Conservation (phyloP, 2,888 invertebrate genomes). For the Anaspis maculata region DNA sequence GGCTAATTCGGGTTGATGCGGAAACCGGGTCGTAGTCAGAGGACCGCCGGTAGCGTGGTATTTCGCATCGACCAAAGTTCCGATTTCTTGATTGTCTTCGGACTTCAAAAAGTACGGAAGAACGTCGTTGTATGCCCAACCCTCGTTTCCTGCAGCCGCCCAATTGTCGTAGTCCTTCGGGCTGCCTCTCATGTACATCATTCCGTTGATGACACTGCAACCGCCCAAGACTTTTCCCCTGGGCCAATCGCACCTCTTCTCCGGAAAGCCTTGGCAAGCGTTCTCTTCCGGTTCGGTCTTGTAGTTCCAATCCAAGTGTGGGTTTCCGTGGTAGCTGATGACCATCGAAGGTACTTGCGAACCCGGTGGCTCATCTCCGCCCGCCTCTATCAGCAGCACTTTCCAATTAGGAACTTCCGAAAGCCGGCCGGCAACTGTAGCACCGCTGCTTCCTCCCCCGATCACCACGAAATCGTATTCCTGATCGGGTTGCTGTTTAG, state of each 20-base stretch:
- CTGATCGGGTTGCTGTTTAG: constrained; percentile 41
- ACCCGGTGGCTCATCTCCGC: constrained; percentile 60
- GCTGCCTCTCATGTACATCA: constrained; percentile 77
- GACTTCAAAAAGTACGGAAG: constrained; percentile 63
- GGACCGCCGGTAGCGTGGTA: constrained; percentile 57
- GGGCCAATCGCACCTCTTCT: constrained; percentile 56
- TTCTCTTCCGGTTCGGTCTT: constrained; percentile 54
- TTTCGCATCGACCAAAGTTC: constrained; percentile 48
- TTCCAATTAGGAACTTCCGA: constrained; percentile 59
- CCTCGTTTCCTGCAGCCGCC: constrained; percentile 61
- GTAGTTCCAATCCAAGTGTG: constrained; percentile 61
- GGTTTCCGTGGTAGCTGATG: constrained; percentile 52
- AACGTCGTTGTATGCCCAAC: constrained; percentile 74
- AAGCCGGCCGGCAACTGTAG: constrained; percentile 56
- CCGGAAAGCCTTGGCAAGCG: constrained; percentile 50
- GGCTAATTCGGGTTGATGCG: constrained; percentile 53
- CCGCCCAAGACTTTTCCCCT: constrained; percentile 66
- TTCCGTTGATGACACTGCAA: constrained; percentile 65
- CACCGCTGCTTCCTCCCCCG: constrained; percentile 59
- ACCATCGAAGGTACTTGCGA: constrained; percentile 60
- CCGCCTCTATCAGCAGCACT: constrained; percentile 64
- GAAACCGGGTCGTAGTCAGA: constrained; percentile 55
- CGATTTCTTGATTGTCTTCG: constrained; percentile 59
- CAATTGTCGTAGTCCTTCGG: constrained; percentile 68
- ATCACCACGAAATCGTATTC: constrained; percentile 60